These are phyloP conservation scores for Eucera pruinosa DNA, from an alignment of 2,888 invertebrate genomes.

Conservation along the genomic window DNA sequence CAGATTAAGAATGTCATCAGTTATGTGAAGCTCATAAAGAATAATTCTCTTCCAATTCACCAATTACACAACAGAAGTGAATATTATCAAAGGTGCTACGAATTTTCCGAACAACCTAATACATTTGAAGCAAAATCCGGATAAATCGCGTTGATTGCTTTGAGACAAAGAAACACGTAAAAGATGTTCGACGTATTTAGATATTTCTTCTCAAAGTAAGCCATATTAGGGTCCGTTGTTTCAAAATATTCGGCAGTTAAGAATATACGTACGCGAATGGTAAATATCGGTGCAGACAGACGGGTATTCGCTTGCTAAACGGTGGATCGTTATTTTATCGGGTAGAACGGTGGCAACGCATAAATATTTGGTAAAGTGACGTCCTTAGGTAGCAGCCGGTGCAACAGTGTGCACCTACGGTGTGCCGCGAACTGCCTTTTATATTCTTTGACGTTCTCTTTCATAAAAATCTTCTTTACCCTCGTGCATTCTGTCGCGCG, in stretches of 20 bases:
- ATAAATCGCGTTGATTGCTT: no score
- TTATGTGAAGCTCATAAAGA: no score
- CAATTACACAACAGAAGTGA: no score
- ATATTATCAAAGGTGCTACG: no score
- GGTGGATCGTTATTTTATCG: slow-evolving; percentile 24
- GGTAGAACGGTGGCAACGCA: slow-evolving; percentile 13
- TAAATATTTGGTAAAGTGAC: slow-evolving; percentile 36
- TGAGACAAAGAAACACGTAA: no score
- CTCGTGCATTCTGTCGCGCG: slow-evolving; percentile 53
- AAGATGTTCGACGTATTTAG: no score
- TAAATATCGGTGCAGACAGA: neutral
- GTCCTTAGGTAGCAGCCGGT: neutral
- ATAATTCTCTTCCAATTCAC: no score
- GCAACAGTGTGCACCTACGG: slow-evolving; percentile 12
- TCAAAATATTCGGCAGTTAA: neutral
- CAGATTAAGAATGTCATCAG: no score
- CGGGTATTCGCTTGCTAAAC: neutral
- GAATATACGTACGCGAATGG: neutral
- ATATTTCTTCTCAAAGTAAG: neutral
- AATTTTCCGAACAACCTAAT: no score
- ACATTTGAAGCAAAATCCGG: no score
- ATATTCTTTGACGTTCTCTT: slow-evolving; percentile 59
- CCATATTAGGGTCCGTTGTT: neutral
- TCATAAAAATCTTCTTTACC: slow-evolving; percentile 59
- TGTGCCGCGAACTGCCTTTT: slow-evolving; percentile 35